Evolutionary conservation across 1,140 invertebrate genomes (phyloP).

Genomic region (Euwallacea similis): DNA sequence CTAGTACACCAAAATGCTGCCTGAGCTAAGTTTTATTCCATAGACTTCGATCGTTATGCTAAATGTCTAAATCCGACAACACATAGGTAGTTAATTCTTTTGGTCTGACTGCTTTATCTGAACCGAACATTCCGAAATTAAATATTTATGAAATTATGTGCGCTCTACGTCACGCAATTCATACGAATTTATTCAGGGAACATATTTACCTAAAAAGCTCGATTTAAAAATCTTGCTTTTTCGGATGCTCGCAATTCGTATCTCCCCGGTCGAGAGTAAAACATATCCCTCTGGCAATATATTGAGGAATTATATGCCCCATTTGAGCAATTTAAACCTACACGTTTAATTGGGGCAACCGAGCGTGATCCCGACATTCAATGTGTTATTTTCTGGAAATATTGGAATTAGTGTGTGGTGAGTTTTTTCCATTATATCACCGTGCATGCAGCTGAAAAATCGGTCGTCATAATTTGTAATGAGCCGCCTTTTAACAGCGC

Average conservation of each 20-base stretch:
- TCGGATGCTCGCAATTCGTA: constrained; percentile 9
- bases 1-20: too few species aligned
- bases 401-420: background rate
- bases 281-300: constrained; percentile 18
- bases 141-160: too few species aligned
- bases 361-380: constrained; percentile 24
- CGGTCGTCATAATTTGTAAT: background rate
- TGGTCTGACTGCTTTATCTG: too few species aligned
- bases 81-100: too few species aligned
- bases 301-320: constrained; percentile 30
- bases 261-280: constrained; percentile 22
- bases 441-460: background rate
- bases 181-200: constrained; percentile 2
- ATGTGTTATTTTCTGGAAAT: constrained; percentile 28
- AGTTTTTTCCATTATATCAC: constrained; percentile 1
- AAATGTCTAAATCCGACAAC: too few species aligned
- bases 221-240: constrained; percentile 15
- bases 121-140: too few species aligned
- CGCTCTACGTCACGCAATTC: background rate
- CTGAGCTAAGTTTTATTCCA: too few species aligned
- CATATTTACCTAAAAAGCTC: constrained; percentile 1
- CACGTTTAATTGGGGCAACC: constrained; percentile 29
- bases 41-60: too few species aligned
- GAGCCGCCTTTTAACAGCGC: background rate
- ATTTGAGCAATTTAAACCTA: constrained; percentile 31